These are phyloP conservation scores for Poliocrania exsul DNA, from an alignment of 2,797 vertebrate genomes.

Conservation along the genomic window DNA sequence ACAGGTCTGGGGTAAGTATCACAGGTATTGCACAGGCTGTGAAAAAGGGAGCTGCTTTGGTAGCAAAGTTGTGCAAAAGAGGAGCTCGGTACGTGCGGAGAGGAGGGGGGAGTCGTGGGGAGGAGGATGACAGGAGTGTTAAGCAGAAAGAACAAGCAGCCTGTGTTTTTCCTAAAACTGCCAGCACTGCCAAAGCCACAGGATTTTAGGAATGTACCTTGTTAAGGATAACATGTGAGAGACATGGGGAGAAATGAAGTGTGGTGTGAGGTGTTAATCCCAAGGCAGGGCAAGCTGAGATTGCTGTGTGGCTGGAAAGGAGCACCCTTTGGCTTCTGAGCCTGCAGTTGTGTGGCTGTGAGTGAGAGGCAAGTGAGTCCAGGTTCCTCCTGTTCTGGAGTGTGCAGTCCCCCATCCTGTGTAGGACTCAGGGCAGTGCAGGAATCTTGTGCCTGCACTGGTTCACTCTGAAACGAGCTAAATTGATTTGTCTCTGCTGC, in stretches of 20 bases:
- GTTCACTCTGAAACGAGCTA: background rate
- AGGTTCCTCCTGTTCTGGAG: background rate
- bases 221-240: background rate
- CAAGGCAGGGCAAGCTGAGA: background rate
- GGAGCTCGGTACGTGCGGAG: background rate
- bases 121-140: background rate
- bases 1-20: background rate
- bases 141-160: background rate
- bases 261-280: background rate
- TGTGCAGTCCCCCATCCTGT: fast-evolving
- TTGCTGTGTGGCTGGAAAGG: background rate
- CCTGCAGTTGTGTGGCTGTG: background rate
- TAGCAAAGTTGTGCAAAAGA: slow-evolving; percentile 20
- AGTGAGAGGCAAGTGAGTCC: background rate
- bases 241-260: fast-evolving
- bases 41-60: slow-evolving; percentile 29
- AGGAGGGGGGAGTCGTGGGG: background rate
- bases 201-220: background rate
- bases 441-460: background rate
- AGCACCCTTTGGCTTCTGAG: background rate
- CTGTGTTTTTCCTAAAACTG: background rate
- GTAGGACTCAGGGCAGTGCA: background rate
- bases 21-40: background rate
- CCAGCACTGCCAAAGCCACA: background rate
- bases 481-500: background rate